Conservation (phyloP, 2,797 vertebrate species). For the Rhinatrema bivittatum region DNA sequence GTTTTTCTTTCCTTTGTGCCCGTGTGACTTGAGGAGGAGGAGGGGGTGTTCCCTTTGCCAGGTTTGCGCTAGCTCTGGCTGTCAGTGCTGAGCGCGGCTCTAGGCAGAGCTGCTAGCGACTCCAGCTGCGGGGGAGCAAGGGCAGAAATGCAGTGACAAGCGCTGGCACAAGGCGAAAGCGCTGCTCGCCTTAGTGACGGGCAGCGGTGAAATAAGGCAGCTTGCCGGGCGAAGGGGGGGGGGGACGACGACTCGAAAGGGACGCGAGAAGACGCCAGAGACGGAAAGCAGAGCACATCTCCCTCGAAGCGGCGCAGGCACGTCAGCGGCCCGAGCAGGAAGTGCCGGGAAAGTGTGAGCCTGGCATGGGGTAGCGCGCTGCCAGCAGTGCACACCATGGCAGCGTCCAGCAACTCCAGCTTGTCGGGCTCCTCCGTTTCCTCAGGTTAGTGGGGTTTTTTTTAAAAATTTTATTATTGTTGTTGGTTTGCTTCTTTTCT, state of each 20-base stretch:
- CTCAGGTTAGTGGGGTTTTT: conserved; percentile 85
- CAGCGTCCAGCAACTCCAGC: conserved; percentile 95
- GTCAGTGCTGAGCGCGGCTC: background rate
- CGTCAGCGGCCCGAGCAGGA: conserved; percentile 48
- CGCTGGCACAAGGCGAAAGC: background rate
- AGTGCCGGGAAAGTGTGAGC: conserved; percentile 32
- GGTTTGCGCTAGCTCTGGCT: background rate
- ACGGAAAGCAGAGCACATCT: conserved; percentile 34
- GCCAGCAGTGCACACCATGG: conserved; percentile 74
- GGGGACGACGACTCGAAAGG: too few relatives aligned
- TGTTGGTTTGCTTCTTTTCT: too few relatives aligned
- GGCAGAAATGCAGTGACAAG: background rate
- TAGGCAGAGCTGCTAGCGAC: too few relatives aligned
- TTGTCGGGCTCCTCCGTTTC: conserved; percentile 92
- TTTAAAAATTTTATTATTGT: too few relatives aligned
- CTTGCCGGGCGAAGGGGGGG: too few relatives aligned
- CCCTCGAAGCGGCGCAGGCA: conserved; percentile 34
- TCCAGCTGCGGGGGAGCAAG: background rate
- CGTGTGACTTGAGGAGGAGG: conserved; percentile 25
- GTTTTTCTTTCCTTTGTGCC: conserved; percentile 55
- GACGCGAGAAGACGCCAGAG: conserved; percentile 7
- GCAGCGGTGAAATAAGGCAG: background rate
- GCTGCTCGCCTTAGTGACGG: background rate
- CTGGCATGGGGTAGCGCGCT: conserved; percentile 14
- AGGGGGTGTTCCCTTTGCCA: conserved; percentile 21